These are phyloP conservation scores for Tachina fera DNA, from an alignment of 2,888 invertebrate genomes.

Conservation along the genomic window DNA sequence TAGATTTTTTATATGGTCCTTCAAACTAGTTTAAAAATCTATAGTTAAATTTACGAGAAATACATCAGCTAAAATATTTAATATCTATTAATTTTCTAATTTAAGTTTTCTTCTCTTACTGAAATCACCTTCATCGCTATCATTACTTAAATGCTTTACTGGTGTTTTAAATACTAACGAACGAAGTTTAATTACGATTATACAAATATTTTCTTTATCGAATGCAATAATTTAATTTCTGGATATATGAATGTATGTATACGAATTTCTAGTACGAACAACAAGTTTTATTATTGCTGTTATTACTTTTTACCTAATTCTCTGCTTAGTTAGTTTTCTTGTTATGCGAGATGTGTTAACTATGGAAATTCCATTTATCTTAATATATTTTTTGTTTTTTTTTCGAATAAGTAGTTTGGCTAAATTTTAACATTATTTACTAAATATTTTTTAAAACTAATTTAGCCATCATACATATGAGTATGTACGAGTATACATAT, in stretches of 20 bases:
- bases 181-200: slow-evolving; percentile 35
- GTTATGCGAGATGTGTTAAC: slow-evolving; percentile 55
- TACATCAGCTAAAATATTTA: slow-evolving; percentile 43
- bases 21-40: slow-evolving; percentile 28
- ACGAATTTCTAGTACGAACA: slow-evolving; percentile 48
- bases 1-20: slow-evolving; percentile 56
- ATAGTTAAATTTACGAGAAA: slow-evolving; percentile 20
- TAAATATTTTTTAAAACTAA: slow-evolving; percentile 13
- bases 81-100: slow-evolving; percentile 22
- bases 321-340: slow-evolving; percentile 12
- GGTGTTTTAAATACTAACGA: slow-evolving; percentile 52
- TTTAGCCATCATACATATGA: slow-evolving; percentile 18
- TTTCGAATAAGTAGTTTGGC: slow-evolving; percentile 25
- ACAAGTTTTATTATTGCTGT: slow-evolving; percentile 37
- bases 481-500: not conserved
- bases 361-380: slow-evolving; percentile 19
- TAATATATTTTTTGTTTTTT: not conserved
- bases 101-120: not conserved
- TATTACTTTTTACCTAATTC: not conserved
- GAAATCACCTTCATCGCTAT: slow-evolving; percentile 9
- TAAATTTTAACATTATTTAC: slow-evolving; percentile 54
- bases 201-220: slow-evolving; percentile 35
- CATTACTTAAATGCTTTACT: slow-evolving; percentile 68
- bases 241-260: not conserved
- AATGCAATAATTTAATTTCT: slow-evolving; percentile 2